Base-by-base conservation (phyloP, 2,888 invertebrate genomes). In the Diaphora mendica region DNA sequence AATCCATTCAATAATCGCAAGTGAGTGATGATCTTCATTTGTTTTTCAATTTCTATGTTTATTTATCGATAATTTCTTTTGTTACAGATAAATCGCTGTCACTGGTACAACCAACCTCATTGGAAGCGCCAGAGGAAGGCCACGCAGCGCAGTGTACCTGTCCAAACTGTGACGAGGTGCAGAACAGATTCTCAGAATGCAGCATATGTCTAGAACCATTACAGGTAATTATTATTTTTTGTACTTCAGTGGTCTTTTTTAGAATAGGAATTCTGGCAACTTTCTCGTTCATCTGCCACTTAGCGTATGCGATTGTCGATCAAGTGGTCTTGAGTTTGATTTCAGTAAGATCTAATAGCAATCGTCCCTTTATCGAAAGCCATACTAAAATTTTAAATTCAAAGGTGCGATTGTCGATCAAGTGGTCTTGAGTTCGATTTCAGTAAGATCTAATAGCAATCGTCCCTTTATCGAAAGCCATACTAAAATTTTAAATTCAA, bases 141-240 rank as follows among this genome's bases (percentile, higher is more conserved):
- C 95, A 95, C 75, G 90, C 94, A 3, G 93, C 93, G 2, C 93
- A 94, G 73, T 95, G 95, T 81, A 71, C 90, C 33, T 96, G 96
- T 72, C 94, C 94, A 3, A 96, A 96, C 88, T 96, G 96, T 77
- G 94, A 94, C 62, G 95, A 95, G 71, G 85, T 96, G 11, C 85
- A 95, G 11, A 92, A 95, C 67, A 90, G 94, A 77, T 95, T 94
- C 85, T 90, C 96, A 44, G 95, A 96, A 78, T 96, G 96, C 91
- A 95, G 95, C 74, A 96, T 96, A 82, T 96, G 96, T 82, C 89
- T 95, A 86, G 95, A 96, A 77, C 95, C 96, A 3, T 84, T 96
- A 79, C 96, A 96, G 92, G 96, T 96, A 85, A 86, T 75, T 20
- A 65, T n/a, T 59, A 42, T 17, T 23, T 1, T 42, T 64, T 30